These are phyloP conservation scores for Pristionchus entomophagus DNA, from an alignment of 2,888 invertebrate species.

Conservation along the genomic window DNA sequence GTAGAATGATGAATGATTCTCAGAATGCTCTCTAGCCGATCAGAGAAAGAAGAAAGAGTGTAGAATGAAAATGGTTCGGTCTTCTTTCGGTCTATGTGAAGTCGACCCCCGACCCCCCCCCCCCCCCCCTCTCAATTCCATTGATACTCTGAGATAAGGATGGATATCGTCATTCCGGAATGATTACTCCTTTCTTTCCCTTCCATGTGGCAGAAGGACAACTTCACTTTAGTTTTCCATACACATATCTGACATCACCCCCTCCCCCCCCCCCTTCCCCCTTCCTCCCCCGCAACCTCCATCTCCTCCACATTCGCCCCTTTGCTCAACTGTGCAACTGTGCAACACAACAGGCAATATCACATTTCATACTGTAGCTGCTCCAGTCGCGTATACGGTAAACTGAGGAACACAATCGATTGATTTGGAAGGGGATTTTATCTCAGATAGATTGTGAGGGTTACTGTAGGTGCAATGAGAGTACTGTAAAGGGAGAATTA, in stretches of 20 bases:
- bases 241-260: neutral
- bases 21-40: too few relatives aligned
- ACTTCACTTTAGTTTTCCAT: neutral
- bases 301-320: neutral
- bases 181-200: neutral
- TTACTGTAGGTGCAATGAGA: neutral
- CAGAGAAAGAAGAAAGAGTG: too few relatives aligned
- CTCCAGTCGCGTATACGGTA: neutral
- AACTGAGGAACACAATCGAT: conserved; percentile 21
- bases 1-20: too few relatives aligned
- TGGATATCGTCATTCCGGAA: neutral
- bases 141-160: neutral
- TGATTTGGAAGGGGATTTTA: neutral
- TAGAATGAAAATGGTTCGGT: too few relatives aligned
- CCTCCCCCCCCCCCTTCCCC: neutral
- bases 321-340: neutral
- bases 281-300: neutral
- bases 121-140: neutral
- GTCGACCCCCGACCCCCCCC: neutral
- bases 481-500: conserved; percentile 12
- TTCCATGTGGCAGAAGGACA: neutral
- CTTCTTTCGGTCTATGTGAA: neutral
- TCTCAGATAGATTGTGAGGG: neutral
- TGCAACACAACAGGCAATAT: neutral
- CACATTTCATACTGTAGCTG: conserved; percentile 31